A percentile compares a stretch with the other conserved stretches of the same genome.
phyloP scores from a whole-genome alignment of 2,797 vertebrate genomes.

The Podargus strigoides region DNA sequence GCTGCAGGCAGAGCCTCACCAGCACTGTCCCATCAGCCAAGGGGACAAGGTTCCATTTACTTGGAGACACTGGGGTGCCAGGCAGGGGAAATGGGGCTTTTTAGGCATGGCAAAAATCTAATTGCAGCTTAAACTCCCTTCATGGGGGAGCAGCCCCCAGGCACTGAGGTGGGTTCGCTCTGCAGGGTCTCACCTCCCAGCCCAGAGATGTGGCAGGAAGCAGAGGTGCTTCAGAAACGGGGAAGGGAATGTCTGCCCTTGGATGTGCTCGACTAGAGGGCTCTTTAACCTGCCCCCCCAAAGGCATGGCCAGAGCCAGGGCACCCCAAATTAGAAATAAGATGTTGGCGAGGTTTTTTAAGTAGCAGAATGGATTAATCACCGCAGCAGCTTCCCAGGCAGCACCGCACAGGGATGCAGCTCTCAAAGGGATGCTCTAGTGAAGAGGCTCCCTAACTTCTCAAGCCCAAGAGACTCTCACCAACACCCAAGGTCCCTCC shows the following conservation, averaged over 20 bases:
- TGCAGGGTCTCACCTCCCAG: neutral
- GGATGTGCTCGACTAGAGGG: neutral
- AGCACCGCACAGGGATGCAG: neutral
- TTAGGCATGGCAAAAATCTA: neutral
- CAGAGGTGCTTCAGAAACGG: neutral
- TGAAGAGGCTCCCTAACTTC: neutral
- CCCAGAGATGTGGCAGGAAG: neutral
- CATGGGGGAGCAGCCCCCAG: neutral
- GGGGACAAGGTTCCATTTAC: neutral
- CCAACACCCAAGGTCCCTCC: neutral
- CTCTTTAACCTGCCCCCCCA: neutral
- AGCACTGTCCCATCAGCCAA: neutral
- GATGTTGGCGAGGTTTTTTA: neutral
- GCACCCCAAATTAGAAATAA: neutral
- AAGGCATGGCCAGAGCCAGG: neutral
- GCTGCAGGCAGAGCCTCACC: neutral
- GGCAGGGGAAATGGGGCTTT: neutral
- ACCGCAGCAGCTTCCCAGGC: neutral
- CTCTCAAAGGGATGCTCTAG: neutral
- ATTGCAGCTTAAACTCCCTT: neutral
- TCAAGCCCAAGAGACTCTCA: neutral
- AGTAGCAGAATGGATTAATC: neutral
- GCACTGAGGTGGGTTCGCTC: rapidly evolving
- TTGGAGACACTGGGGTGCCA: neutral
- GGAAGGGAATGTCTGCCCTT: neutral